Conservation (phyloP, 2,797 vertebrate species). For the Rhabdomys pumilio region DNA sequence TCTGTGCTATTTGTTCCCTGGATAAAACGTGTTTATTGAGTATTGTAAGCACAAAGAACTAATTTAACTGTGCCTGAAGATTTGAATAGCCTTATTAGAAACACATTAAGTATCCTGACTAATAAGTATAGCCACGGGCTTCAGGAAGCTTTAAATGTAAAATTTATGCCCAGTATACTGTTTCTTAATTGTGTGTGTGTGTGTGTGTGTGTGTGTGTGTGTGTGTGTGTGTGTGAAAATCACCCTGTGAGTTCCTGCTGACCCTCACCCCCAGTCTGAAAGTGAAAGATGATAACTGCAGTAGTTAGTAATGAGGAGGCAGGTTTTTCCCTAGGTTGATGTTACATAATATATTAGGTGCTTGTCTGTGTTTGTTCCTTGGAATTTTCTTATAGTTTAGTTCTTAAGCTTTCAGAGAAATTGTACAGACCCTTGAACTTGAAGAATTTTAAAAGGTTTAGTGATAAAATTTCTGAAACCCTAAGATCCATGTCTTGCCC, state of each 20-base stretch:
- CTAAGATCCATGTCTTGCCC: background rate
- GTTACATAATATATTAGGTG: conserved; percentile 27
- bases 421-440: conserved; percentile 55
- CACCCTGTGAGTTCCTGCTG: background rate
- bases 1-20: conserved; percentile 40
- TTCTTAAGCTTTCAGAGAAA: conserved; percentile 71
- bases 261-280: conserved; percentile 29
- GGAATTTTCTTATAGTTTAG: conserved; percentile 67
- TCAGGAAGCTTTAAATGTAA: conserved; percentile 46
- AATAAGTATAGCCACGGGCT: background rate
- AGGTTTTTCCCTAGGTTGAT: conserved; percentile 8
- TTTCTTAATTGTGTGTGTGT: conserved; percentile 43
- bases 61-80: background rate
- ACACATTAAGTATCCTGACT: conserved; percentile 32
- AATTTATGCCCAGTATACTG: conserved; percentile 22
- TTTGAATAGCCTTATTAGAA: conserved; percentile 13
- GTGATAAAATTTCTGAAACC: conserved; percentile 53
- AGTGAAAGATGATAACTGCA: conserved; percentile 51
- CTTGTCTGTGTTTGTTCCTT: conserved; percentile 64
- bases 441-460: conserved; percentile 62
- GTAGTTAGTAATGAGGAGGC: conserved; percentile 46
- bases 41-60: conserved; percentile 14
- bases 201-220: no score
- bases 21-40: conserved; percentile 50
- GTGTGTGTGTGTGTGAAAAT: conserved; percentile 6